Evolutionary conservation across 2,888 invertebrate genomes (phyloP).

Genomic region (Synanthedon tipuliformis): DNA sequence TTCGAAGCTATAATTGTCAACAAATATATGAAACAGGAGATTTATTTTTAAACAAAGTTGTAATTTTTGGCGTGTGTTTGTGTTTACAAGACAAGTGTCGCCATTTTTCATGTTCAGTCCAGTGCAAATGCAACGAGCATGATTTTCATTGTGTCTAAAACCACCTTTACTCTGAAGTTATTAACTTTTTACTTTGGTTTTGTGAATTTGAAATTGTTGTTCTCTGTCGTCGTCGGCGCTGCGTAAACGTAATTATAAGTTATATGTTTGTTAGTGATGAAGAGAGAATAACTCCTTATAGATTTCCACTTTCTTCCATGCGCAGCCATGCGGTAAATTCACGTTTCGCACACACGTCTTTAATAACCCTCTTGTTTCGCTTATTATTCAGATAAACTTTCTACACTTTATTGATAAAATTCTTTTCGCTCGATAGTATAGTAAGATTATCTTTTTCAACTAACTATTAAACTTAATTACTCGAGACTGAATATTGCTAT

Average conservation of each 20-base stretch:
- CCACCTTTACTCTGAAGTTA: slow-evolving; percentile 1
- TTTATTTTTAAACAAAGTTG: no score
- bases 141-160: neutral
- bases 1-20: no score
- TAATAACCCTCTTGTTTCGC: slow-evolving; percentile 10
- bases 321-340: slow-evolving; percentile 44
- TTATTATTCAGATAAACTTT: neutral
- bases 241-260: slow-evolving; percentile 1
- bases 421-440: no score
- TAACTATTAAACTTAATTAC: no score
- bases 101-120: no score
- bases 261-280: slow-evolving; percentile 7
- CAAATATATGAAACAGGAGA: no score
- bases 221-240: slow-evolving; percentile 6
- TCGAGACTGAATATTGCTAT: no score
- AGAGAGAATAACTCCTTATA: slow-evolving; percentile 21
- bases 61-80: no score
- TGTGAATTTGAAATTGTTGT: slow-evolving; percentile 2
- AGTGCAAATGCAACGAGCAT: neutral
- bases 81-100: no score
- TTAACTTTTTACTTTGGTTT: slow-evolving; percentile 5
- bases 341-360: slow-evolving; percentile 36
- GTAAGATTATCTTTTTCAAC: no score
- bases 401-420: neutral
- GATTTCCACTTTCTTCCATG: slow-evolving; percentile 49